phyloP scores from a whole-genome alignment of 2,797 vertebrate genomes.

The Myiotriccus ornatus region DNA sequence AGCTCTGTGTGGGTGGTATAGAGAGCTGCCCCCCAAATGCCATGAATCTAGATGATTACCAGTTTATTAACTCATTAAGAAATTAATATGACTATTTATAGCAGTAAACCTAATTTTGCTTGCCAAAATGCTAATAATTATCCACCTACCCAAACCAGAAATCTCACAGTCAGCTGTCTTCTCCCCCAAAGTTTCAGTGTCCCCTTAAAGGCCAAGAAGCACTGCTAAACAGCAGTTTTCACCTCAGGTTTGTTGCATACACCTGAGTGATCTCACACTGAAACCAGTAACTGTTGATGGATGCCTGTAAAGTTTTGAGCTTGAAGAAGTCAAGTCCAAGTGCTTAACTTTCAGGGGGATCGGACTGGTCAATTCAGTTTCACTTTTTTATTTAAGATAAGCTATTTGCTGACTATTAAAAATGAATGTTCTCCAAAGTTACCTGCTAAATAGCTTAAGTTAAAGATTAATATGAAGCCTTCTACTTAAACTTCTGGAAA shows the following conservation, averaged over 20 bases:
- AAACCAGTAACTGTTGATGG: neutral
- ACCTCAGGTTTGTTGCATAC: neutral
- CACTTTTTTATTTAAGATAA: neutral
- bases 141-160: neutral
- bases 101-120: neutral
- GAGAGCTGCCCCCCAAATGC: neutral
- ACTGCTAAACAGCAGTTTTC: neutral
- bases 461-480: neutral
- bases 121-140: neutral
- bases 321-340: neutral
- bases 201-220: neutral
- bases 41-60: neutral
- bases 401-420: neutral
- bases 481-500: neutral
- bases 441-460: neutral
- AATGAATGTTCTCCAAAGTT: neutral
- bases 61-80: neutral
- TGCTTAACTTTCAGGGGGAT: neutral
- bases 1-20: neutral
- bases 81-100: neutral
- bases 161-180: neutral
- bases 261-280: neutral
- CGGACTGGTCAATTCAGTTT: neutral
- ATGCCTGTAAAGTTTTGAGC: neutral
- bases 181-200: neutral